Percentiles rank a stretch among this genome's conserved stretches.
Conservation (phyloP, 2,113 vertebrate genomes). For the Microcebus tavaratra region DNA sequence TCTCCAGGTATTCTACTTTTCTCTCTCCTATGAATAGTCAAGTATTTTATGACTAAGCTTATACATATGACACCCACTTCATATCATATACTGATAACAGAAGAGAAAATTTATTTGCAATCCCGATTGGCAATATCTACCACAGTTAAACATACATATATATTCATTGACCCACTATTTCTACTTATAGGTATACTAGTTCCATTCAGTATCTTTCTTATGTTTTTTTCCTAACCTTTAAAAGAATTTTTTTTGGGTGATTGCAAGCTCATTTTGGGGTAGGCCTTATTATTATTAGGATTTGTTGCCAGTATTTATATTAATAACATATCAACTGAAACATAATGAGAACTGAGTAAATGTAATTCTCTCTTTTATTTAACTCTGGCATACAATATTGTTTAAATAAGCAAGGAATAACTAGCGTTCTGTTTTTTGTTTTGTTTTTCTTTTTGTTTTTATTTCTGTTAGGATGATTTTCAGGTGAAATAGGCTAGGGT, state of each 20-base stretch:
- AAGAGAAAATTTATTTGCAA: not conserved
- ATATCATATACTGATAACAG: not conserved
- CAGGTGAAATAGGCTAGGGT: not conserved
- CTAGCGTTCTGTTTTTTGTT: not conserved
- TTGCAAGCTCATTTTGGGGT: not conserved
- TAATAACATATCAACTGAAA: not conserved
- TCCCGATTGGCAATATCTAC: not conserved
- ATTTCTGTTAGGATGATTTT: not conserved
- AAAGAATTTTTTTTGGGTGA: not conserved
- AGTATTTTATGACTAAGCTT: not conserved
- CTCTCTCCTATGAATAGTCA: not conserved
- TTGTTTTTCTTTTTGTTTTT: not conserved
- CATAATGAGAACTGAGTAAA: not conserved
- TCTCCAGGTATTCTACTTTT: not conserved
- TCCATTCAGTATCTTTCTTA: not conserved
- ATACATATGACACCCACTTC: not conserved
- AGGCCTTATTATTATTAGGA: not conserved
- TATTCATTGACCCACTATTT: not conserved
- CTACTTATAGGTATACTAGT: not conserved
- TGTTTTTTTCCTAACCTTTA: not conserved
- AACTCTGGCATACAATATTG: not conserved
- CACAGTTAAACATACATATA: not conserved
- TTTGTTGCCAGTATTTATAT: not conserved
- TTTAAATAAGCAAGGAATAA: not conserved
- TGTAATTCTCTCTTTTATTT: not conserved